Evolutionary conservation across 1,140 invertebrate genomes (phyloP), one percentile per base, ranked within the genome.

Genomic region (Odontomachus brunneus): DNA sequence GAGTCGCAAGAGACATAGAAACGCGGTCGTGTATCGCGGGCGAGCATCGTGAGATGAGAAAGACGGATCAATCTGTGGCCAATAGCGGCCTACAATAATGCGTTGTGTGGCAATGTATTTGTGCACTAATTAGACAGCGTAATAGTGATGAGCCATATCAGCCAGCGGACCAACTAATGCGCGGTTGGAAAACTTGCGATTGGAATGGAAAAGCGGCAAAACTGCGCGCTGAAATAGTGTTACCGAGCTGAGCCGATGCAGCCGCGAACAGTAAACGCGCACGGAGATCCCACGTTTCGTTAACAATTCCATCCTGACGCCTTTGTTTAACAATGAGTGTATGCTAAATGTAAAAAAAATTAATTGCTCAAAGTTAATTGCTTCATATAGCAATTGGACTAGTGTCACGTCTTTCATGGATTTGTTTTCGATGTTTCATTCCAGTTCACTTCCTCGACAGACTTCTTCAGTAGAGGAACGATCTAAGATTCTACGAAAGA

Each of bases 11-110:
- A 78, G 19, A 78, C 19, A 44, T 7, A 81, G 55, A 9, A 51
- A 26, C 62, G 44, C 59, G 44, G 63, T 65, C 15, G 17, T 19
- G 17, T 29, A 49, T 48, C 29, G 26, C 65, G 62, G 14, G 38
- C 62, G 65, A 76, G 65, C 29, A 66, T 63, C n/a, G 63, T 69
- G 62, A 78, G 75, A 78, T 78, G 63, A 66, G 65, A 80, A 75
- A 75, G 60, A 48, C 26, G 55, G 22, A 69, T 69, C 51, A 51
- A 69, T 80, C 65, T 33, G 63, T 3, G 48, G 38, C 33, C 59
- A 59, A 75, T 75, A 75, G 73, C n/a, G 73, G 26, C 19, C 49
- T 33, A 33, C 73, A 48, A 33, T 78, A 53, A 78, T 53, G 12
- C 19, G 11, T 15, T 48, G 60, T 53, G 60, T 53, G 29, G 15